Evolutionary conservation across 2,113 vertebrate genomes (phyloP).

Genomic region (Danio rerio): DNA sequence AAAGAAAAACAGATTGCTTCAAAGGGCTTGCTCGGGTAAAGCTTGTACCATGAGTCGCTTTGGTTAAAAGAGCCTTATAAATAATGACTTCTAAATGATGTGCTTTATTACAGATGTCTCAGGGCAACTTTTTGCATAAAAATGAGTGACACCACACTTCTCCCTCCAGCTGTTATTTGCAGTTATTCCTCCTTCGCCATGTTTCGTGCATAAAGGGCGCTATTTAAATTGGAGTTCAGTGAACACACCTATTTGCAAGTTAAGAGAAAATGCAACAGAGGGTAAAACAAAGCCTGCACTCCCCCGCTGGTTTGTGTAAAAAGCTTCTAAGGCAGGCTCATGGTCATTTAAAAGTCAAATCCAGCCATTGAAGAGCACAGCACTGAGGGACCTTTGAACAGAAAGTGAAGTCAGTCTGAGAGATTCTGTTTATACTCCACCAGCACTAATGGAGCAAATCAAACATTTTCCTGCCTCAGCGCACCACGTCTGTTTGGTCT

Average conservation of each 20-base stretch:
- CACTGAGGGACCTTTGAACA: constrained; percentile 55
- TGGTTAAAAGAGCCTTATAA: neutral
- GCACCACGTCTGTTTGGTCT: constrained; percentile 11
- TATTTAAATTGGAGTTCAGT: constrained; percentile 44
- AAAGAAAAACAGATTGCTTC: neutral
- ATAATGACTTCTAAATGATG: constrained; percentile 17
- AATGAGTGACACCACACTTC: neutral
- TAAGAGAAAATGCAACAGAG: constrained; percentile 46
- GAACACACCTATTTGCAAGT: constrained; percentile 42
- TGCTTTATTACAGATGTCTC: neutral
- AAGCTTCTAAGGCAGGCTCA: constrained; percentile 31
- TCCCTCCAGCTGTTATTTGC: constrained; percentile 7
- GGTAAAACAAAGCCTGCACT: constrained; percentile 48
- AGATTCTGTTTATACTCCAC: constrained; percentile 53
- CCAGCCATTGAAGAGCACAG: constrained; percentile 37
- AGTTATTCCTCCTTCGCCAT: constrained; percentile 8
- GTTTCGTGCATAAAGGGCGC: constrained; percentile 11
- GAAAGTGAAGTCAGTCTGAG: constrained; percentile 30
- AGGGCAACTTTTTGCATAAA: constrained; percentile 8
- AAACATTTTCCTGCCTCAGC: constrained; percentile 21
- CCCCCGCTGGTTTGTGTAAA: constrained; percentile 32
- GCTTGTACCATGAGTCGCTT: neutral
- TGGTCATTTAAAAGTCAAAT: constrained; percentile 61
- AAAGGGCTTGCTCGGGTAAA: neutral
- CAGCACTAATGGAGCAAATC: constrained; percentile 52